Base-by-base conservation (phyloP, 2,113 vertebrate genomes). In the Saccopteryx leptura region DNA sequence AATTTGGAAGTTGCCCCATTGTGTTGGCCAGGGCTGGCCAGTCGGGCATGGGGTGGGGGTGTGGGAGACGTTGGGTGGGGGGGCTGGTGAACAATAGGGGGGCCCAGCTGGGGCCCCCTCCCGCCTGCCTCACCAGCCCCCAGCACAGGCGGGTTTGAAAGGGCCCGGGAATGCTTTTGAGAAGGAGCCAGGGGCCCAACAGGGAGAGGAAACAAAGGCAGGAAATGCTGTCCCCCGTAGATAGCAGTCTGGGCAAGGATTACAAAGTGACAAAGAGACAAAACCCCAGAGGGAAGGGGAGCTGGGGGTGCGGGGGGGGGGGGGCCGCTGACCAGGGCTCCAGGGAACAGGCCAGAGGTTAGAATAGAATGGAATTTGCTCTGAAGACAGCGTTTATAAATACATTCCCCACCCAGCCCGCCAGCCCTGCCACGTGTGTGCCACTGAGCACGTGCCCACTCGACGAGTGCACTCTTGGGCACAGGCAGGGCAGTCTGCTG, bases 211-310 rank as follows among this genome's bases (percentile, higher is more conserved):
- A 98, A 99, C 99, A 99, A 99, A 99, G 98, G 98, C 98, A 99
- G 99, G 99, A 99, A 99, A 98, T 98, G 98, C 98, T 99, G 99
- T 98, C 98, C 98, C 98, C 98, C 97, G 96, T 98, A 99, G 99
- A 99, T 99, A 99, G 98, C 98, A 92, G 98, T 98, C 98, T 98
- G 98, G 98, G 98, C 98, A 98, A 98, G 98, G 98, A 98, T 98
- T 98, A 99, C 98, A 99, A 99, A 98, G 98, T 98, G 98, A 98
- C 98, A 98, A 98, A 99, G 98, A 98, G 98, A 98, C 98, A 98
- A 98, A 98, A 98, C 98, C 98, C 98, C 89, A 98, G 98, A 98
- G 98, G 98, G 98, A 98, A 98, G 97, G 98, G 76, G 96, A 88
- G 86, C 94, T 81, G 93, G 86, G 97, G 96, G 96, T 95, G 95